A percentile compares a stretch with the other conserved stretches of the same genome.
Conservation (phyloP, 2,797 vertebrate genomes). For the Notoglanidium macrostoma region DNA sequence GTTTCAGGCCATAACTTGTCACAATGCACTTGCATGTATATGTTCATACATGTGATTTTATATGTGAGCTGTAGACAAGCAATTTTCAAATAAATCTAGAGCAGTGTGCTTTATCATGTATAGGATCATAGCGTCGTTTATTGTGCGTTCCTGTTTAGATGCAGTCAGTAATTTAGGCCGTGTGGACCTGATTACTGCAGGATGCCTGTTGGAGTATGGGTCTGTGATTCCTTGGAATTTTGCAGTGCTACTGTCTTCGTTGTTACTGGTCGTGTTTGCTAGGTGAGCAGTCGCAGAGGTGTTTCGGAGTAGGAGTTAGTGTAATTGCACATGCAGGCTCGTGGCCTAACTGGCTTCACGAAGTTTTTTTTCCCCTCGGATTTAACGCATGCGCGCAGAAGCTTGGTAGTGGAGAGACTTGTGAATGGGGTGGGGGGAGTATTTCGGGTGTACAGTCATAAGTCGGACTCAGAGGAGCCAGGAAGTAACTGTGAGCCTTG, state of each 20-base stretch:
- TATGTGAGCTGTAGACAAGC: neutral
- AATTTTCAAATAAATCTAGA: neutral
- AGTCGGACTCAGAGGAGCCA: conserved; percentile 82
- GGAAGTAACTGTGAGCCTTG: conserved; percentile 76
- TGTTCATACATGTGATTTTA: neutral
- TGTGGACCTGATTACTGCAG: neutral
- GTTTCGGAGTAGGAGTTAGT: neutral
- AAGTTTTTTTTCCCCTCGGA: neutral
- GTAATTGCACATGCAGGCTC: neutral
- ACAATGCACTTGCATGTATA: neutral
- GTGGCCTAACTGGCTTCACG: conserved; percentile 1
- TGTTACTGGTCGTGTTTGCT: neutral
- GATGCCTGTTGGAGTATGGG: neutral
- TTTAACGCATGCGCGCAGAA: conserved; percentile 56
- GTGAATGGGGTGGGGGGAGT: conserved; percentile 81
- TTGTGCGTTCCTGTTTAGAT: neutral
- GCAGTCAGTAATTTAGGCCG: neutral
- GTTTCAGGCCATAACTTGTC: neutral
- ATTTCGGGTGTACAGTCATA: conserved; percentile 80
- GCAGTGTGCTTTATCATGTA: neutral
- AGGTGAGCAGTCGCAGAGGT: neutral
- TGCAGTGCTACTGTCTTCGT: neutral
- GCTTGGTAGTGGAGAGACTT: conserved; percentile 75
- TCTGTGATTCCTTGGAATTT: neutral
- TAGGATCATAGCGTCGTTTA: neutral